phyloP scores from a whole-genome alignment of 2,888 invertebrate genomes.

The Tromatobia lineatoria region DNA sequence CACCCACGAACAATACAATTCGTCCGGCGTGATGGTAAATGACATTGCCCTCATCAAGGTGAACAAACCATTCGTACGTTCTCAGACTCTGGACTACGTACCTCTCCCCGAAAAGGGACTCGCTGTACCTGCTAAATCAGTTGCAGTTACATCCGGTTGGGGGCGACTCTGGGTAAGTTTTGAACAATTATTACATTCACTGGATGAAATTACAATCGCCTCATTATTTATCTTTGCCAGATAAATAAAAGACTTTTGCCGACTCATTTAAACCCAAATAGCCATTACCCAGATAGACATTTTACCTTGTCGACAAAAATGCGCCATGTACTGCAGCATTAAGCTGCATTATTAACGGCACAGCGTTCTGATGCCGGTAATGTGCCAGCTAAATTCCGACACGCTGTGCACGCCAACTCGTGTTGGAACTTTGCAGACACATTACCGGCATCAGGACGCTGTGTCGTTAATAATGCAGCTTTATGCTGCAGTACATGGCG shows the following conservation, averaged over 20 bases:
- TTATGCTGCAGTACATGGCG: too few species aligned
- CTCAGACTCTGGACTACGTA: slow-evolving; percentile 83
- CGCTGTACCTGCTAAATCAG: slow-evolving; percentile 61
- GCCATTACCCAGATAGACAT: too few species aligned
- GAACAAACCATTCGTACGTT: slow-evolving; percentile 84
- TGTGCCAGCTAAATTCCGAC: too few species aligned
- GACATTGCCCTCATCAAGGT: slow-evolving; percentile 79
- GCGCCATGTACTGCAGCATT: too few species aligned
- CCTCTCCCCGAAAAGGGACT: slow-evolving; percentile 83
- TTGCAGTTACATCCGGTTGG: slow-evolving; percentile 79
- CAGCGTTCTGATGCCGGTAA: too few species aligned
- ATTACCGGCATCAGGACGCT: too few species aligned
- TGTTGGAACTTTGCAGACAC: too few species aligned
- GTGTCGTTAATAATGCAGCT: too few species aligned
- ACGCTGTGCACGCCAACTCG: too few species aligned
- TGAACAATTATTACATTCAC: background rate
- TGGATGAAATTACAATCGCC: background rate
- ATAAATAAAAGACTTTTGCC: background rate
- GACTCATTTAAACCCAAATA: too few species aligned
- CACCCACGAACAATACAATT: slow-evolving; percentile 71
- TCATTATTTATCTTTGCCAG: background rate
- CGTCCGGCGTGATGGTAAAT: slow-evolving; percentile 68
- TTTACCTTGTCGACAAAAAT: too few species aligned
- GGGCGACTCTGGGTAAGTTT: slow-evolving; percentile 77
- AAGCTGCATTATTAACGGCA: too few species aligned